Evolutionary conservation across 2,888 invertebrate species (phyloP).

Genomic region (Netelia virgata): DNA sequence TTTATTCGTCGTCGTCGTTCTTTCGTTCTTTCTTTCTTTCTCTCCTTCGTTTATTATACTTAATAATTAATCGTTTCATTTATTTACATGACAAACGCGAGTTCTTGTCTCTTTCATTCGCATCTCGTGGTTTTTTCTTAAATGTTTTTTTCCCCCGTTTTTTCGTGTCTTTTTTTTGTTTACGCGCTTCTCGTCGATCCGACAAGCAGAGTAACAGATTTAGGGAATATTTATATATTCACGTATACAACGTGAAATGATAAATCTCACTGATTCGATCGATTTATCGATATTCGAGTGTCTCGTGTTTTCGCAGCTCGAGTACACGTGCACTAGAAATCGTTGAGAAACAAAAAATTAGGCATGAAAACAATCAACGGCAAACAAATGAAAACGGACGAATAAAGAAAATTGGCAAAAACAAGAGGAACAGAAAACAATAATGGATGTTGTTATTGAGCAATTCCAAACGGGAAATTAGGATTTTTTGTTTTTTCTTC

Average conservation of each 20-base stretch:
- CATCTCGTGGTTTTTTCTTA: conserved; percentile 54
- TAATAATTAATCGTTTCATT: conserved; percentile 69
- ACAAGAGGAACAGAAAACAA: conserved; percentile 52
- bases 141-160: conserved; percentile 11
- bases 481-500: conserved; percentile 24
- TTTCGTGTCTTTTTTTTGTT: conserved; percentile 44
- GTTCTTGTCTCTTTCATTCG: conserved; percentile 50
- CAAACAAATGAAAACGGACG: conserved; percentile 6
- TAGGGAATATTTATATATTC: conserved; percentile 46
- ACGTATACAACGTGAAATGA: conserved; percentile 64
- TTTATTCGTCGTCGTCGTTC: conserved; percentile 35
- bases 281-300: conserved; percentile 16
- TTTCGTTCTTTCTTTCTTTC: conserved; percentile 34
- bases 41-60: conserved; percentile 56
- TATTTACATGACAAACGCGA: conserved; percentile 75
- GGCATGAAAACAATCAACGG: too few species aligned
- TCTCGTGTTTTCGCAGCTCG: conserved; percentile 30
- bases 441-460: conserved; percentile 28
- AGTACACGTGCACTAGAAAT: conserved; percentile 38
- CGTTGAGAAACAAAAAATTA: conserved; percentile 6
- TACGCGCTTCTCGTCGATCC: conserved; percentile 42
- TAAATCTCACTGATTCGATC: conserved; percentile 31
- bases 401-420: not conserved
- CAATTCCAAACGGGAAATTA: conserved; percentile 42
- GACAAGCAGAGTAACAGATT: conserved; percentile 54